Percentiles rank a stretch among this genome's conserved stretches.
Evolutionary conservation across 2,797 vertebrate species (phyloP).

Genomic region (Luscinia megarhynchos): DNA sequence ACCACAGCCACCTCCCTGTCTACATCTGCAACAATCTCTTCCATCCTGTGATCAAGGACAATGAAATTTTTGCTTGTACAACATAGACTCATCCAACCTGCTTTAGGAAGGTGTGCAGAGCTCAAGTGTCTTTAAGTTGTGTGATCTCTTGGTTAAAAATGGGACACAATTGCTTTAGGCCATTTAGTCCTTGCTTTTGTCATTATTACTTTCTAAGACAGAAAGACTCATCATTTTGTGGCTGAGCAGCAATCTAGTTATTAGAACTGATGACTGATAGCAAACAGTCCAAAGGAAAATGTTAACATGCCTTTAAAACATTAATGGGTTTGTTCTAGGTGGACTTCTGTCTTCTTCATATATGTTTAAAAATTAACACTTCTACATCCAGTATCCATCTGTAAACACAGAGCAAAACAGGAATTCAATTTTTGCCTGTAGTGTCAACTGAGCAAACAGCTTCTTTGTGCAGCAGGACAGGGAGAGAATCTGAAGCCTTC

Average conservation of each 20-base stretch:
- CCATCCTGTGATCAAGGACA: fast-evolving
- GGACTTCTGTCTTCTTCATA: background rate
- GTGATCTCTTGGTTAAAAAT: background rate
- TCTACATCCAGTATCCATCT: background rate
- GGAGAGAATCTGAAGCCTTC: background rate
- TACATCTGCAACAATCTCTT: background rate
- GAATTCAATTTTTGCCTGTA: background rate
- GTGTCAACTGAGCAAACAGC: background rate
- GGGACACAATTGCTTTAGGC: background rate
- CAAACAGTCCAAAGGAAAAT: background rate
- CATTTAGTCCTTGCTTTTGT: background rate
- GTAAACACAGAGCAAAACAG: background rate
- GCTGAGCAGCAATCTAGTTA: background rate
- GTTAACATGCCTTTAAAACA: background rate
- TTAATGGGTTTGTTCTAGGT: background rate
- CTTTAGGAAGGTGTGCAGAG: background rate
- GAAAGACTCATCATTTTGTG: background rate
- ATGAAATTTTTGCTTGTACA: background rate
- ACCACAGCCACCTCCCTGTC: background rate
- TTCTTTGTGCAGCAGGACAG: background rate
- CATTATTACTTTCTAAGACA: background rate
- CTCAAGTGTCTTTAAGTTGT: background rate
- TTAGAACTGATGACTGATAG: background rate
- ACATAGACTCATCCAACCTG: background rate
- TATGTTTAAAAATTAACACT: background rate